Base-by-base conservation (phyloP, 2,888 invertebrate species). In the Ochlodes sylvanus region DNA sequence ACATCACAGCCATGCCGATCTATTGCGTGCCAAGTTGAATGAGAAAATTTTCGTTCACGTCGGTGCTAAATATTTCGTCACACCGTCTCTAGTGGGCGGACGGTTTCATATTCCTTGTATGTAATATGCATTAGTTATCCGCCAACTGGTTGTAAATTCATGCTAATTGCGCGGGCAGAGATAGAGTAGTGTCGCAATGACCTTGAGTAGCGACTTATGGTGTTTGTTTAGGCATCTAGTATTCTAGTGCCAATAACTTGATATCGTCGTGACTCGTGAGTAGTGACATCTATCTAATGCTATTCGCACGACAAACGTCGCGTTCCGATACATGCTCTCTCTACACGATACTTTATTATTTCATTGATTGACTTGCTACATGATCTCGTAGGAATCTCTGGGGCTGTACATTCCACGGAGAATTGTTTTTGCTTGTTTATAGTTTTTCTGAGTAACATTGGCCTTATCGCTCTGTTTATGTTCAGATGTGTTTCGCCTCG, bases 81-180 rank as follows among this genome's bases (percentile, higher is more conserved):
- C 73, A 76, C 69, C 63, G 58, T 71, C 71, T 72, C 56, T 70
- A 65, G 81, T 83, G 77, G 83, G 81, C 69, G 81, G 80, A 74
- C 77, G 78, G 44, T 44, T 61, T 42, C 64, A 12, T 58, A 66
- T 34, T 58, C 65, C 58, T 52, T 66, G 58, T 66, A 52, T 66
- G 65, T 66, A 66, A 58, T 38, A 66, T 61, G 66, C 66, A 44
- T 79, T 78, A 78, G 75, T 75, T 79, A 78, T 81, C 79, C 79
- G 79, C 80, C 77, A 80, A 82, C 76, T 77, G 74, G 73, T 76
- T 79, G 81, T 78, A 82, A 66, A 81, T 80, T 81, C 79, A 83
- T 82, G 84, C 81, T 87, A 87, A 86, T 87, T 83, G 79, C 76
- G 73, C 75, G 79, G 72, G 34, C 34, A 58, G 65, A 42, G 65